A percentile compares a stretch with the other conserved stretches of the same genome.
Evolutionary conservation across 2,888 invertebrate genomes (phyloP).

Genomic region (Cheilosia grossa): DNA sequence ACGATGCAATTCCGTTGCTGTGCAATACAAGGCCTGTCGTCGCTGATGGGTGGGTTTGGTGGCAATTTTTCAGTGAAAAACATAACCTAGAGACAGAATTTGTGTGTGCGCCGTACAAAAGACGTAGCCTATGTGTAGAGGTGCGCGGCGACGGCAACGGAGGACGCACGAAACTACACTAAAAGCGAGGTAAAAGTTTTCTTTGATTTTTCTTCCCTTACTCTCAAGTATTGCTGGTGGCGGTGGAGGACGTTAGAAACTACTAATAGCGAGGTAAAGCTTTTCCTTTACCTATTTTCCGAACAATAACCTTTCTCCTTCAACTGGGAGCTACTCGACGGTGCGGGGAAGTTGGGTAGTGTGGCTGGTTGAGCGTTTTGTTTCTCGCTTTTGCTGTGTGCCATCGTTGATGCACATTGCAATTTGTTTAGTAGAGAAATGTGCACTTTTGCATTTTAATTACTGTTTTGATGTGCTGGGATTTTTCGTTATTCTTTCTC

Average conservation of each 20-base stretch:
- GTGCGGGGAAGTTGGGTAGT: neutral
- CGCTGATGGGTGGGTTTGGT: slow-evolving; percentile 19
- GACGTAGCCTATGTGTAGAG: neutral
- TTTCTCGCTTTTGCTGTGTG: slow-evolving; percentile 20
- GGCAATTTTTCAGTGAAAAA: slow-evolving; percentile 61
- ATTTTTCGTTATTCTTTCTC: slow-evolving; percentile 31
- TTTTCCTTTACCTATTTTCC: slow-evolving; percentile 78
- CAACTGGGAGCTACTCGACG: slow-evolving; percentile 58
- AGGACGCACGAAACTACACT: slow-evolving; percentile 35
- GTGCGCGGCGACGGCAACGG: slow-evolving; percentile 10
- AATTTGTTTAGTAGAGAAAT: slow-evolving; percentile 58
- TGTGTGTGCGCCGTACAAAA: slow-evolving; percentile 39
- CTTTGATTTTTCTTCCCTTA: slow-evolving; percentile 30
- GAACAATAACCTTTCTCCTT: slow-evolving; percentile 79
- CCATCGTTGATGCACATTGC: slow-evolving; percentile 38
- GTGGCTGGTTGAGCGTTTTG: slow-evolving; percentile 2
- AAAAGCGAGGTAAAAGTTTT: slow-evolving; percentile 57
- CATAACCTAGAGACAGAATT: slow-evolving; percentile 74
- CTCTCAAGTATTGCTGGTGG: neutral
- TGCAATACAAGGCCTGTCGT: slow-evolving; percentile 55
- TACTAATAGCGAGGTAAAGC: slow-evolving; percentile 64
- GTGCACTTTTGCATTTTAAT: slow-evolving; percentile 66
- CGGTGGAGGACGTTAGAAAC: slow-evolving; percentile 19
- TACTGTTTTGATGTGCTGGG: slow-evolving; percentile 55
- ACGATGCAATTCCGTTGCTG: slow-evolving; percentile 68